phyloP scores from a whole-genome alignment of 2,113 vertebrate species.

The Fukomys damarensis region DNA sequence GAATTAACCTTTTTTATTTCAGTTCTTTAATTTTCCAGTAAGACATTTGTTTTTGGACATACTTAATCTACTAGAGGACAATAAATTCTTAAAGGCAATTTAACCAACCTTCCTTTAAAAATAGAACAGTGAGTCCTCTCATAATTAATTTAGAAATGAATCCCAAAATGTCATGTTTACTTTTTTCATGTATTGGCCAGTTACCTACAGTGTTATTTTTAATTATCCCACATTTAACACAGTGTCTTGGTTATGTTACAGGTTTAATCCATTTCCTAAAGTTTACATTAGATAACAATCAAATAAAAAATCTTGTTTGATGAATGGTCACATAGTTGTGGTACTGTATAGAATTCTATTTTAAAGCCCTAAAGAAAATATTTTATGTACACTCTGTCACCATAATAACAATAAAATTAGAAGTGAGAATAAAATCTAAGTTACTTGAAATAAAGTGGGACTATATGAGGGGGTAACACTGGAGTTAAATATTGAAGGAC shows the following conservation, averaged over 20 bases:
- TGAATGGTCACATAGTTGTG: background rate
- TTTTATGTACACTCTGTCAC: background rate
- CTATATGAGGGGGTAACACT: background rate
- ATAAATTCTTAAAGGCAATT: conserved; percentile 54
- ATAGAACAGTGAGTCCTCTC: background rate
- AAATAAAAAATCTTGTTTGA: conserved; percentile 24
- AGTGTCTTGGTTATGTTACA: background rate
- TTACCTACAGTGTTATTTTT: background rate
- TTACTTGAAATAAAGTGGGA: background rate
- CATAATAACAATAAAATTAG: background rate
- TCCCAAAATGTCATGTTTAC: background rate
- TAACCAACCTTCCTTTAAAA: conserved; percentile 20
- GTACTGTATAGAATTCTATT: background rate
- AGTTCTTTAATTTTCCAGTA: conserved; percentile 24
- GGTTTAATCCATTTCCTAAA: background rate
- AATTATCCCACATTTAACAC: background rate
- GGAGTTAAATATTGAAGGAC: background rate
- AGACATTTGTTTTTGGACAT: conserved; percentile 18
- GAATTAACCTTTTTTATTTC: conserved; percentile 37
- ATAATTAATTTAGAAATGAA: conserved; percentile 56
- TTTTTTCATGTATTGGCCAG: conserved; percentile 35
- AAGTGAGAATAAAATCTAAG: background rate
- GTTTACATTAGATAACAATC: conserved; percentile 5
- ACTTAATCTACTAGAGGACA: conserved; percentile 72
- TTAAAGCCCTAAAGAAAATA: background rate